These are phyloP conservation scores for Thermophis baileyi DNA, from an alignment of 2,113 vertebrate genomes.

Conservation along the genomic window DNA sequence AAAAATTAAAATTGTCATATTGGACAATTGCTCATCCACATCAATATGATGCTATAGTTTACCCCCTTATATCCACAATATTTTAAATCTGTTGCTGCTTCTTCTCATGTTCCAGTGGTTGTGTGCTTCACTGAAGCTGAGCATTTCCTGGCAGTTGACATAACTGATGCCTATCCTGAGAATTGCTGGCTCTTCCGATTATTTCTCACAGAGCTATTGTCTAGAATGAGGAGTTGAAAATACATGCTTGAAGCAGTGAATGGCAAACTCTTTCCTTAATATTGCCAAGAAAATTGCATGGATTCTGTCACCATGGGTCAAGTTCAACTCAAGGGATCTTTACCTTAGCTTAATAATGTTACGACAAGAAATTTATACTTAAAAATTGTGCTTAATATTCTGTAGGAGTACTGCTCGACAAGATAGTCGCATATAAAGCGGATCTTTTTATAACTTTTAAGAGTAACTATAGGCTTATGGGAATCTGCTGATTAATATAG, in stretches of 20 bases:
- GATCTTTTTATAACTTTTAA: conserved; percentile 15
- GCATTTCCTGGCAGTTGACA: background rate
- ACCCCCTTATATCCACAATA: background rate
- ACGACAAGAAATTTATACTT: background rate
- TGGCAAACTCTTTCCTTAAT: background rate
- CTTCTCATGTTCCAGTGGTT: background rate
- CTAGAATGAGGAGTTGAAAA: background rate
- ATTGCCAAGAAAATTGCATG: background rate
- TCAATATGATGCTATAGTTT: background rate
- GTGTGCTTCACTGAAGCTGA: background rate
- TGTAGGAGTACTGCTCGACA: background rate
- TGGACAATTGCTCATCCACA: background rate
- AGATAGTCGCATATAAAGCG: conserved; percentile 13
- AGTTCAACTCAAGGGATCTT: background rate
- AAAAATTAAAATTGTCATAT: background rate
- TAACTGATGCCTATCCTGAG: background rate
- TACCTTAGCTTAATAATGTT: background rate
- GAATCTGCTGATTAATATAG: conserved; percentile 14
- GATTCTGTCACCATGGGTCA: background rate
- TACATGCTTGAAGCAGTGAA: background rate
- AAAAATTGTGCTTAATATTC: conserved; percentile 17
- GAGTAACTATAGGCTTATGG: conserved; percentile 8
- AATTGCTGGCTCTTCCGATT: background rate
- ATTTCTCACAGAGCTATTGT: background rate
- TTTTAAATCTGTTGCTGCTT: background rate